Evolutionary conservation across 2,888 invertebrate genomes (phyloP).

Genomic region (Drosophila pullipes): DNA sequence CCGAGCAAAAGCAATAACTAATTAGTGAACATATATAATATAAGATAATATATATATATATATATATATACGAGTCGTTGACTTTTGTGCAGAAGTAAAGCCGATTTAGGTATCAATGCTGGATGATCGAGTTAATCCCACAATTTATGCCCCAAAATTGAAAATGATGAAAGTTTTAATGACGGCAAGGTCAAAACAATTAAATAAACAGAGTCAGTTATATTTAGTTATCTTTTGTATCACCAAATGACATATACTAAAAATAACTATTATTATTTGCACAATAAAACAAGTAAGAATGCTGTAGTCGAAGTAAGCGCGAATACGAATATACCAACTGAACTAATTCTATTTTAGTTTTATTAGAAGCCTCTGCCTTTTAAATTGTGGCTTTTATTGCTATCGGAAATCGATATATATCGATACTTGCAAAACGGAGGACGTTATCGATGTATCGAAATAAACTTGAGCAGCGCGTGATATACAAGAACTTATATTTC

Average conservation of each 20-base stretch:
- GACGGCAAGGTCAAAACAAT: slow-evolving; percentile 30
- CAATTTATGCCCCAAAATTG: too few relatives aligned
- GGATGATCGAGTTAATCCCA: background rate
- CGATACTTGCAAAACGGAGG: background rate
- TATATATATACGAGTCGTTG: slow-evolving; percentile 7
- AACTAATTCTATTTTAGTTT: background rate
- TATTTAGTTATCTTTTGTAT: slow-evolving; percentile 9
- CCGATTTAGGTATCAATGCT: background rate
- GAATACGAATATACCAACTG: background rate
- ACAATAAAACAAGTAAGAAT: slow-evolving; percentile 46
- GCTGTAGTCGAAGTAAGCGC: background rate
- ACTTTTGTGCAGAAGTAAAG: background rate
- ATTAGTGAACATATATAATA: background rate
- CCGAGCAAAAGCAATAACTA: background rate
- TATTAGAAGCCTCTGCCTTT: background rate
- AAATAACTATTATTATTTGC: slow-evolving; percentile 68
- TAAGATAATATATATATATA: background rate
- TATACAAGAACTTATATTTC: background rate
- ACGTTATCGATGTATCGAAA: background rate
- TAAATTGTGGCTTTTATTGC: background rate
- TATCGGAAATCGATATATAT: background rate
- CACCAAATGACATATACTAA: slow-evolving; percentile 62
- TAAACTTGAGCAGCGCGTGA: background rate
- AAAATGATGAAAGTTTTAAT: slow-evolving; percentile 6
- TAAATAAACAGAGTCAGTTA: background rate